These are phyloP conservation scores for Drosophila pandora DNA, from an alignment of 1,140 invertebrate genomes.

Conservation along the genomic window DNA sequence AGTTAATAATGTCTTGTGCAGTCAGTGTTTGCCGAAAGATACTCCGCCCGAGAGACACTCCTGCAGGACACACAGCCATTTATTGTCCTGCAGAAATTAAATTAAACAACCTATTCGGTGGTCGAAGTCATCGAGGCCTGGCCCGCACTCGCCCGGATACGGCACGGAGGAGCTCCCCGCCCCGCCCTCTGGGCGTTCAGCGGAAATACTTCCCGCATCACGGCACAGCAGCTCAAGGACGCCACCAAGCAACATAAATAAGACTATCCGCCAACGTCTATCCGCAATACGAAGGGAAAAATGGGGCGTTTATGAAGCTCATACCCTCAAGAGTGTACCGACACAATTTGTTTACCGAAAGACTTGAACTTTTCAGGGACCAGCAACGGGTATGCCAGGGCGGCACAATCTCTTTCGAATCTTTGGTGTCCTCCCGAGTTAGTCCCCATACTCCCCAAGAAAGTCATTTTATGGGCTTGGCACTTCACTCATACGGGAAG, in stretches of 20 bases:
- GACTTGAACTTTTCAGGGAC: background rate
- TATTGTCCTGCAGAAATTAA: constrained; percentile 74
- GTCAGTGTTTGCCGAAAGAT: constrained; percentile 34
- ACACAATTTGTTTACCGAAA: background rate
- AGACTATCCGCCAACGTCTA: constrained; percentile 10
- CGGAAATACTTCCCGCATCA: constrained; percentile 32
- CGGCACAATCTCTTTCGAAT: too few species aligned
- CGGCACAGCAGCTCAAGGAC: constrained; percentile 58
- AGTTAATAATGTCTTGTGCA: constrained; percentile 64
- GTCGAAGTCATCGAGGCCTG: constrained; percentile 5
- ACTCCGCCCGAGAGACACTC: background rate
- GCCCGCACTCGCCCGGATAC: constrained; percentile 35
- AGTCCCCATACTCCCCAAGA: too few species aligned
- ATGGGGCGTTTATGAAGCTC: too few species aligned
- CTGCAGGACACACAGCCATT: constrained; percentile 18
- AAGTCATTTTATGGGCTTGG: too few species aligned
- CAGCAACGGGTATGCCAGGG: too few species aligned
- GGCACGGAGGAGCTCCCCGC: constrained; percentile 22
- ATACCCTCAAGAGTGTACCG: too few species aligned
- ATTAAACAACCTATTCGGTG: constrained; percentile 67
- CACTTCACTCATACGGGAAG: too few species aligned
- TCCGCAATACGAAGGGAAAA: too few species aligned
- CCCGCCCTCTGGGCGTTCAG: constrained; percentile 8
- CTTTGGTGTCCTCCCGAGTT: too few species aligned
- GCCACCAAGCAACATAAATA: constrained; percentile 69